Evolutionary conservation across 2,113 vertebrate genomes (phyloP).

Genomic region (Otocyon megalotis): DNA sequence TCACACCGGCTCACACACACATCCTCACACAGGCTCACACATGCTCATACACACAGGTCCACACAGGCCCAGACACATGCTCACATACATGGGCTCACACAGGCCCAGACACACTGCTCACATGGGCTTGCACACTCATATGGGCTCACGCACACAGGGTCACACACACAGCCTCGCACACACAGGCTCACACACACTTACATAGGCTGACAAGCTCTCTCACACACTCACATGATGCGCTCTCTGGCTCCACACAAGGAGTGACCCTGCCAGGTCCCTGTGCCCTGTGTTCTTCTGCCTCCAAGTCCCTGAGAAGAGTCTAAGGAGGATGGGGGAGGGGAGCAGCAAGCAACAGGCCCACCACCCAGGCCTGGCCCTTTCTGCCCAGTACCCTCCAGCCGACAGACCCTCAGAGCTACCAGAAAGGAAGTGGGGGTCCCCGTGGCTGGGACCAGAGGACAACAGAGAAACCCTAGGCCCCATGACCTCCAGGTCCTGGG

Average conservation of each 20-base stretch:
- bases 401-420: background rate
- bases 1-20: background rate
- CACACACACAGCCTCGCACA: too few species aligned
- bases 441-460: accelerated
- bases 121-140: background rate
- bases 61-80: background rate
- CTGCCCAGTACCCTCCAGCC: background rate
- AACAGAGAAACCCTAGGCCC: too few species aligned
- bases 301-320: background rate
- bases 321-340: too few species aligned
- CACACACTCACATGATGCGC: background rate
- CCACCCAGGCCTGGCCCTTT: background rate
- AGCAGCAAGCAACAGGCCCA: accelerated
- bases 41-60: too few species aligned
- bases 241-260: background rate
- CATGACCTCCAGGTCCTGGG: background rate
- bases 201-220: background rate
- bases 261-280: accelerated
- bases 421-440: accelerated
- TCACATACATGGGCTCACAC: too few species aligned
- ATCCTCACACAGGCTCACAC: too few species aligned
- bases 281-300: accelerated
- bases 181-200: accelerated
- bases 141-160: background rate
- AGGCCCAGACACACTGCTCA: background rate